Base-by-base conservation (phyloP, 2,113 vertebrate species). In the Otolemur garnettii region DNA sequence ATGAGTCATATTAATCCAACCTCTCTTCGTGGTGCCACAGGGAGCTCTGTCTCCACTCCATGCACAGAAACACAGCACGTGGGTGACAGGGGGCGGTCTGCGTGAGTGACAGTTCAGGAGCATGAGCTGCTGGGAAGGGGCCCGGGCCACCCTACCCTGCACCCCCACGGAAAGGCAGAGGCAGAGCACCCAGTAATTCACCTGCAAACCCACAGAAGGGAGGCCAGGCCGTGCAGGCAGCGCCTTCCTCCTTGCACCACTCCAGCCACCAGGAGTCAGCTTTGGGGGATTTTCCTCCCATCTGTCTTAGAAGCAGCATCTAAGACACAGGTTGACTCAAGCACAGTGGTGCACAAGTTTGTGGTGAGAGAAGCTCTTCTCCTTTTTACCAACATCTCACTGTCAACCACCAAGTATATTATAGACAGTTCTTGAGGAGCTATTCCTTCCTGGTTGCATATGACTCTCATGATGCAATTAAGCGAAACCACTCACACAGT, bases 1-100 rank as follows among this genome's bases (percentile, higher is more conserved):
- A 50, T 60, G 88, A 96, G 53, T 92, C 85, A 92, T n/a, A 71
- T 53, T 64, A 74, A 96, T 33, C 14, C 84, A 93, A 42, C 21
- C n/a, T 53, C 38, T 69, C 18, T 14, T 86, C 19, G 22, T 1
- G 74, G 57, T 17, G 91, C 33, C 57, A 14, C 5, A 24, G 80
- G 71, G 38, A 83, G 50, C 50, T 74, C 9, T 24, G 21, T 42
- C 38, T 79, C 50, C 60, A 80, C 1, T 0, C 7, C 35, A 55
- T 92, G 50, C 62, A 19, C 59, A 62, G 55, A 93, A 88, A 86
- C 22, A 38, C 53, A 30, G 60, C 45, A 24, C n/a, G 26, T 77
- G 53, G 59, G 64, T 64, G 59, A n/a, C 9, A 30, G 75, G 15
- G 62, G 79, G 62, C 26, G 28, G 12, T 57, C 45, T 66, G 62